Percentiles rank a stretch among this genome's conserved stretches.
These are phyloP conservation scores for Cheilosia vernalis DNA, from an alignment of 2,888 invertebrate species.

Conservation along the genomic window DNA sequence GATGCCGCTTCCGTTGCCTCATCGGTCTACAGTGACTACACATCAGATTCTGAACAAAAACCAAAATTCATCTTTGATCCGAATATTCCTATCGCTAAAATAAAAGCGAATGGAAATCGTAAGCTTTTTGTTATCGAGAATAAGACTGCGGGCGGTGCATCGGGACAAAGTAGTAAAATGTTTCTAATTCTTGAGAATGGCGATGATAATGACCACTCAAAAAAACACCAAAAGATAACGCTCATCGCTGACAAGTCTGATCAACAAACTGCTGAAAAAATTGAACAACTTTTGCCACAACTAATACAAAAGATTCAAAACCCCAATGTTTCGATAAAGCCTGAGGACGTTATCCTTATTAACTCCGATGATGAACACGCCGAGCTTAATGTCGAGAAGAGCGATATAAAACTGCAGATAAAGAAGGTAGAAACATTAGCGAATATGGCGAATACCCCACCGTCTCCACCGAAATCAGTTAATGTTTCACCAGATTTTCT, in stretches of 20 bases:
- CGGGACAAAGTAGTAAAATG: constrained; percentile 79
- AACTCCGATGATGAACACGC: constrained; percentile 45
- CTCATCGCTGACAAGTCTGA: constrained; percentile 80
- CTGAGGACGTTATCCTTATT: constrained; percentile 35
- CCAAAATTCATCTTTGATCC: constrained; percentile 53
- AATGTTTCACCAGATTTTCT: constrained; percentile 81
- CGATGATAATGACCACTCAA: constrained; percentile 76
- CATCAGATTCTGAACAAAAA: constrained; percentile 64
- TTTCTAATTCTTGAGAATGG: constrained; percentile 81
- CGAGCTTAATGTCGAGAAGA: background rate
- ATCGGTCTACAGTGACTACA: constrained; percentile 66
- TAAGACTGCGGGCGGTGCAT: constrained; percentile 69
- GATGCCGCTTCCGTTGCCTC: constrained; percentile 50
- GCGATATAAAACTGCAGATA: constrained; percentile 49
- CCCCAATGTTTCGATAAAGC: constrained; percentile 17
- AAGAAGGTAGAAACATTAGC: constrained; percentile 59
- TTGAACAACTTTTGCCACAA: constrained; percentile 81
- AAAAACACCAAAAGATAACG: constrained; percentile 79
- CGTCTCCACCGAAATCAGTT: constrained; percentile 58
- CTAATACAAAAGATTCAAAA: constrained; percentile 80
- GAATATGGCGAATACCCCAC: constrained; percentile 27
- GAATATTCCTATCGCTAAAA: constrained; percentile 57
- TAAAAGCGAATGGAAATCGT: constrained; percentile 76
- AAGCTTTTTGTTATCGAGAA: constrained; percentile 80
- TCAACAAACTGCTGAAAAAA: constrained; percentile 79